A percentile compares a stretch with the other conserved stretches of the same genome.
These are phyloP conservation scores for Solenopsis fugax DNA, from an alignment of 1,140 invertebrate genomes.

Conservation along the genomic window DNA sequence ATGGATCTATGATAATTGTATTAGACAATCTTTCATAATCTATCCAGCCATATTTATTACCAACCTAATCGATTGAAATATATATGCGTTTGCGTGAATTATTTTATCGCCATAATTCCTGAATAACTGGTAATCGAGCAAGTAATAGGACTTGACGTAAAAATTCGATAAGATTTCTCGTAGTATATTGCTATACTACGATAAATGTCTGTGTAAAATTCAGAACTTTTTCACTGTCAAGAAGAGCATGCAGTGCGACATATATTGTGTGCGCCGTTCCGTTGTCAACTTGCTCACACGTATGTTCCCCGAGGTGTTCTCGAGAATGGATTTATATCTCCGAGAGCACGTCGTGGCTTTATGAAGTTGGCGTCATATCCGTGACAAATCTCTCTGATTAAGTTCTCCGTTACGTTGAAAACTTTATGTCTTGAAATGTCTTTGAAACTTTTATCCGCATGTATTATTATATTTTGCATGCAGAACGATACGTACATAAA, in stretches of 20 bases:
- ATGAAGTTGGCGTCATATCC: constrained; percentile 22
- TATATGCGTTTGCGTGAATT: too few relatives aligned
- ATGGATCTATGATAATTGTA: too few relatives aligned
- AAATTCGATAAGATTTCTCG: too few relatives aligned
- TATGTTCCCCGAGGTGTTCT: constrained; percentile 17
- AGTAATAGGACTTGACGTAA: too few relatives aligned
- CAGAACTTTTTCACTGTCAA: constrained; percentile 34
- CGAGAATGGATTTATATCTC: constrained; percentile 41
- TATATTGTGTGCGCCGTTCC: constrained; percentile 41
- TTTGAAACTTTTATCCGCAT: background rate
- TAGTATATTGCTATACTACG: background rate
- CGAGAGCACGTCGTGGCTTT: constrained; percentile 21
- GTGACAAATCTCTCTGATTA: constrained; percentile 22
- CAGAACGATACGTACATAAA: background rate
- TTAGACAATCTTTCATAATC: too few relatives aligned
- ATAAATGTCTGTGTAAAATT: background rate
- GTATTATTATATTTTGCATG: constrained; percentile 1
- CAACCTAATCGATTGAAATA: too few relatives aligned
- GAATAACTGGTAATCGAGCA: too few relatives aligned
- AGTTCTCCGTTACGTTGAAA: constrained; percentile 9
- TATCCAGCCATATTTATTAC: too few relatives aligned
- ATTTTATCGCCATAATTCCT: too few relatives aligned
- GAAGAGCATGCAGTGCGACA: background rate
- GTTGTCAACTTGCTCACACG: constrained; percentile 25
- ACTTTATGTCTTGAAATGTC: background rate